Evolutionary conservation across 35 echinoderm and acorn worm genomes (phyloP).

Genomic region (Strongylocentrotus purpuratus): DNA sequence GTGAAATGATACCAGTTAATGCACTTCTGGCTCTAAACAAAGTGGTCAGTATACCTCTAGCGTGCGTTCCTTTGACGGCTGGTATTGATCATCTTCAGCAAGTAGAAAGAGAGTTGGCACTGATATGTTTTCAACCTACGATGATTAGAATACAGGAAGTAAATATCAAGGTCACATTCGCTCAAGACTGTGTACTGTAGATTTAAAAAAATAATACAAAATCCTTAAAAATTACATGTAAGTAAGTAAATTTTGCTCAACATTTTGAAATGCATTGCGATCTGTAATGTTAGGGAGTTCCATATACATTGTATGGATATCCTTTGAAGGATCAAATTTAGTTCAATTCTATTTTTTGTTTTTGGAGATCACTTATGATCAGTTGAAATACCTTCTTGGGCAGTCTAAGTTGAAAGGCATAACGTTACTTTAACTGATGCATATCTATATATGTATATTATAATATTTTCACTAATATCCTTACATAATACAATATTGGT

Average conservation of each 20-base stretch:
- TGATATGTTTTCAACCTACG: constrained; percentile 24
- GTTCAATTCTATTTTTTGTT: too few species aligned
- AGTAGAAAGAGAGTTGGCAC: constrained; percentile 23
- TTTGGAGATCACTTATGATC: too few species aligned
- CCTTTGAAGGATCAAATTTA: too few species aligned
- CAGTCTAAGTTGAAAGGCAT: too few species aligned
- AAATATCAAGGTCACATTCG: not conserved
- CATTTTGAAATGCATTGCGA: not conserved
- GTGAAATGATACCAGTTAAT: too few species aligned
- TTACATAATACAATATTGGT: too few species aligned
- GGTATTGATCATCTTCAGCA: constrained; percentile 37
- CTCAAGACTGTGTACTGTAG: not conserved
- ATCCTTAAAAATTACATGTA: not conserved
- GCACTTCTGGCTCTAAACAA: too few species aligned
- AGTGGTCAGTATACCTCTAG: not conserved
- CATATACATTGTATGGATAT: not conserved
- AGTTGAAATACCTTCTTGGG: too few species aligned
- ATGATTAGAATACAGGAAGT: not conserved
- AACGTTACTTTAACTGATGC: too few species aligned
- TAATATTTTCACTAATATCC: too few species aligned
- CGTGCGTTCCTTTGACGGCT: constrained; percentile 18
- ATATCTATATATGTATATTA: too few species aligned
- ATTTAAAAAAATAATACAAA: not conserved
- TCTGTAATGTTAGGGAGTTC: not conserved
- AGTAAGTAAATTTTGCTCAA: not conserved